A percentile compares a stretch with the other conserved stretches of the same genome.
These are phyloP conservation scores for Synodontis membranacea DNA, from an alignment of 2,113 vertebrate genomes.

Conservation along the genomic window DNA sequence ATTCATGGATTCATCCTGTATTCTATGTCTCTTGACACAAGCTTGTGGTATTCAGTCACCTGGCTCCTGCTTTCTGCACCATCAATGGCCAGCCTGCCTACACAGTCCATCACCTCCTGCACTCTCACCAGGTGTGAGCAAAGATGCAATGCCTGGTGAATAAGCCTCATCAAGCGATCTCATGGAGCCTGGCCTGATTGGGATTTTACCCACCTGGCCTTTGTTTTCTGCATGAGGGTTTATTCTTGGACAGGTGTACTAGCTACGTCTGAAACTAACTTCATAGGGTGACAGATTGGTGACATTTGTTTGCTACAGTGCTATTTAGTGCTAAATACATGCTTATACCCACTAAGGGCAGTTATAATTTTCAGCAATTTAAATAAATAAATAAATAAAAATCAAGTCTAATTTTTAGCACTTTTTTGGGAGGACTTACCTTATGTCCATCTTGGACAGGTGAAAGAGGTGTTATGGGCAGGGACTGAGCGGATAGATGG, in stretches of 20 bases:
- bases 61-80: background rate
- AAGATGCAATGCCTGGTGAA: background rate
- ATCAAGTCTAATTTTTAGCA: background rate
- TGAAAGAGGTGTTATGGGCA: constrained; percentile 52
- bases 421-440: constrained; percentile 58
- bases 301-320: background rate
- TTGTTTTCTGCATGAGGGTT: background rate
- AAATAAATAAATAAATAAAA: too few species aligned
- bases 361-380: background rate
- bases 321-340: background rate
- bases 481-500: constrained; percentile 54
- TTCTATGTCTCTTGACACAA: background rate
- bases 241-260: background rate
- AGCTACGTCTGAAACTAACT: background rate
- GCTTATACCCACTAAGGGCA: background rate
- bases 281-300: background rate
- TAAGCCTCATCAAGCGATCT: too few species aligned
- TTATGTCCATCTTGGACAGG: constrained; percentile 46
- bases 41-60: background rate
- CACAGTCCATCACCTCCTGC: background rate
- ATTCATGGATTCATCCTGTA: background rate
- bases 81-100: background rate
- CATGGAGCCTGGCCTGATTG: background rate
- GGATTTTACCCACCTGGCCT: background rate
- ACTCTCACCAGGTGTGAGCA: background rate